Evolutionary conservation across 2,113 vertebrate species (phyloP).

Genomic region (Chaetura pelagica): DNA sequence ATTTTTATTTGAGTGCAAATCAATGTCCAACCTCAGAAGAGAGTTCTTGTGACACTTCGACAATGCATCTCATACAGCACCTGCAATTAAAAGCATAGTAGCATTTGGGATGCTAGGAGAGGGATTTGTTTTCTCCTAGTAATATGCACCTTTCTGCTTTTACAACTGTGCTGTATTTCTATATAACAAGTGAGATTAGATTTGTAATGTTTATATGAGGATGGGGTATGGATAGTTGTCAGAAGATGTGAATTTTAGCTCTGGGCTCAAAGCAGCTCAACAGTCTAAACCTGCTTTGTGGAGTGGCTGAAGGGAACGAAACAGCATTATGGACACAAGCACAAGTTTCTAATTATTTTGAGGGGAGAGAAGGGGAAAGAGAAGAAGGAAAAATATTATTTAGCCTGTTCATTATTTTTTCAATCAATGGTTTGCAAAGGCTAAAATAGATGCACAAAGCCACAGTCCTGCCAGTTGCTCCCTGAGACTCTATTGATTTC

Average conservation of each 20-base stretch:
- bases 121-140: not conserved
- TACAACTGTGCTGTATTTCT: not conserved
- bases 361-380: not conserved
- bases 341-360: not conserved
- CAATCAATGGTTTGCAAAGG: not conserved
- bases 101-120: not conserved
- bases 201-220: not conserved
- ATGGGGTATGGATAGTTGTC: not conserved
- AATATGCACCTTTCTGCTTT: not conserved
- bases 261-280: not conserved
- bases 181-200: not conserved
- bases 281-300: not conserved
- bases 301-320: not conserved
- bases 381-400: not conserved
- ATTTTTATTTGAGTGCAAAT: not conserved
- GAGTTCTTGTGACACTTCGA: not conserved
- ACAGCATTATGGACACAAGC: not conserved
- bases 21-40: not conserved
- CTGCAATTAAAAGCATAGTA: not conserved
- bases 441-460: not conserved
- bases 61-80: accelerated
- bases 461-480: not conserved
- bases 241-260: not conserved
- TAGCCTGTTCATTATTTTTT: not conserved
- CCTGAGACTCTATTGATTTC: not conserved